phyloP scores from a whole-genome alignment of 1,140 invertebrate genomes.

The Meteorus sp. region DNA sequence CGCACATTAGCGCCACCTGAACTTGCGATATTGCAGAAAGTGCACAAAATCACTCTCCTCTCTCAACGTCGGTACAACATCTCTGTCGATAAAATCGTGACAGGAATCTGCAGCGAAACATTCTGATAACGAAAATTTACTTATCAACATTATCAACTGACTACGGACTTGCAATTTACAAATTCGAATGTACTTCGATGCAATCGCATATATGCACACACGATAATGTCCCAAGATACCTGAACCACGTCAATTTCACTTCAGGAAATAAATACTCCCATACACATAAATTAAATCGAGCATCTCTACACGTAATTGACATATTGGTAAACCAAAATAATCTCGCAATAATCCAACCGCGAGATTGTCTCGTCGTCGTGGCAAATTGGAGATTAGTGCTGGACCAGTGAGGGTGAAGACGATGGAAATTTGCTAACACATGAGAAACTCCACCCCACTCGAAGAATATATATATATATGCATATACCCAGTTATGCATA shows the following conservation, averaged over 20 bases:
- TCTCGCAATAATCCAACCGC: not conserved
- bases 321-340: too few relatives aligned
- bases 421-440: not conserved
- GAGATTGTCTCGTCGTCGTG: not conserved
- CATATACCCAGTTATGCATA: not conserved
- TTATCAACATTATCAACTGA: not conserved
- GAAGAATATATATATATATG: not conserved
- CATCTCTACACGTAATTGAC: not conserved
- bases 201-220: too few relatives aligned
- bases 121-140: not conserved
- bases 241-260: too few relatives aligned
- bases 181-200: not conserved
- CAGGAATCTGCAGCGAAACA: not conserved
- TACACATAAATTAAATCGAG: not conserved
- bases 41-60: not conserved
- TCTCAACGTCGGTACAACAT: not conserved
- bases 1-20: too few relatives aligned
- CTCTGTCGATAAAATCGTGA: not conserved
- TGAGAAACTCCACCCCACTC: too few relatives aligned
- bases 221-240: too few relatives aligned
- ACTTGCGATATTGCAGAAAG: not conserved
- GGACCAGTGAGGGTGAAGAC: not conserved
- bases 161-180: not conserved
- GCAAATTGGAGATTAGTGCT: not conserved
- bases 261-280: not conserved